Percentiles rank a stretch among this genome's conserved stretches.
Evolutionary conservation across 2,888 invertebrate genomes (phyloP).

Genomic region (Agonum fuliginosum): DNA sequence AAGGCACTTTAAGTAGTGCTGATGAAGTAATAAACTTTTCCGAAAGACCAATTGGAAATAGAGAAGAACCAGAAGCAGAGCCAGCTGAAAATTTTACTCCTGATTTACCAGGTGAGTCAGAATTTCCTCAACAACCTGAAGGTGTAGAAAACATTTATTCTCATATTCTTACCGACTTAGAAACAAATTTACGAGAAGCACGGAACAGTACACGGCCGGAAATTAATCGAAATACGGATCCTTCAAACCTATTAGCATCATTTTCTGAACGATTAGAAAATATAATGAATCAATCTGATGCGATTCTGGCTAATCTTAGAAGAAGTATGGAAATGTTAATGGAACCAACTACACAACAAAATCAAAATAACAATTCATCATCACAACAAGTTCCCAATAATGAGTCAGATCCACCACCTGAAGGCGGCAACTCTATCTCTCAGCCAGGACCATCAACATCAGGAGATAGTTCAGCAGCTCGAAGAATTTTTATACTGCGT

Average conservation of each 20-base stretch:
- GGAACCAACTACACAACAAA: conserved; percentile 45
- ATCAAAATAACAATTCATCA: neutral
- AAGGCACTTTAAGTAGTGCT: conserved; percentile 54
- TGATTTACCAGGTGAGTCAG: conserved; percentile 53
- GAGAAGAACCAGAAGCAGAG: conserved; percentile 49
- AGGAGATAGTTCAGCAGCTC: conserved; percentile 59
- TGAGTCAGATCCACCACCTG: neutral
- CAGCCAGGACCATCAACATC: conserved; percentile 62
- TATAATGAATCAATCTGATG: conserved; percentile 70
- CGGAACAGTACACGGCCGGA: conserved; percentile 35
- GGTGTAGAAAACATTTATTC: conserved; percentile 70
- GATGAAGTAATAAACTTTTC: conserved; percentile 69
- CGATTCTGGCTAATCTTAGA: conserved; percentile 70
- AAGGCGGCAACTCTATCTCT: conserved; percentile 43
- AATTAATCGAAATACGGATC: conserved; percentile 63
- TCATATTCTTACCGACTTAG: conserved; percentile 70
- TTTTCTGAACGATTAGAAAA: conserved; percentile 70
- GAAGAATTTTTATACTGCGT: conserved; percentile 54
- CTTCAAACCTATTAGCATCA: conserved; percentile 69
- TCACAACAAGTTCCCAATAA: conserved; percentile 8
- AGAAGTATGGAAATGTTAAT: conserved; percentile 68
- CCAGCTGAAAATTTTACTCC: conserved; percentile 46
- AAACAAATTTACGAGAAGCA: conserved; percentile 64
- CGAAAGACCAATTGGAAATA: conserved; percentile 64
- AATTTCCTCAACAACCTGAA: conserved; percentile 57